Base-by-base conservation (phyloP, 2,113 vertebrate genomes). In the Eulemur rufifrons region DNA sequence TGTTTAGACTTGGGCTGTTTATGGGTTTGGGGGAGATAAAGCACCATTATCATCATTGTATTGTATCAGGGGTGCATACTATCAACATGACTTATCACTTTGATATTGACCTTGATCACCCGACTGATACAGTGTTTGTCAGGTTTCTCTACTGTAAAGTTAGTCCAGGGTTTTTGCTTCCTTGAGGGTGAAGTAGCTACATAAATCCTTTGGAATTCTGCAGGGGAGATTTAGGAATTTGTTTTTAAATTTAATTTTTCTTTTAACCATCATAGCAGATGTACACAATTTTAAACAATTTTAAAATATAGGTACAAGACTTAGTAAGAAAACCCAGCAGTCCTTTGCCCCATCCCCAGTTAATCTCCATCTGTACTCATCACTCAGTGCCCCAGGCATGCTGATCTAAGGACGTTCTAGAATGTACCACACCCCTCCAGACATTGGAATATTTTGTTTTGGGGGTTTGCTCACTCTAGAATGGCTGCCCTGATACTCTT, bases 141-240 rank as follows among this genome's bases (percentile, higher is more conserved):
- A 89, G 80, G 12, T 50, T 74, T 92, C 64, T 92, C 69, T 52
- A 78, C 68, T 81, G 8, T 50, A 18, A 59, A 82, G 34, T 66
- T 77, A 21, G 42, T 84, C 82, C 59, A 37, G 25, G n/a, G 61
- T 6, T 86, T 84, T 54, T 78, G 63, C 52, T 89, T 85, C 66
- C 50, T 89, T 32, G 32, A 76, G 32, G 77, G 25, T 45, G 10
- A 93, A 71, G 18, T 83, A 54, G 47, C 32, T 80, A n/a, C 15
- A 59, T 45, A 82, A 81, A 76, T 94, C 21, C 68, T 89, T 81
- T 85, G 39, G 39, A 73, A 94, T 95, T 89, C 23, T 94, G 45
- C 42, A 66, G 69, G 18, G 42, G n/a, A 63, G 59, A 80, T 86
- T 94, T 81, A 91, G 37, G 73, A 90, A 39, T 91, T 95, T 74